A percentile compares a stretch with the other conserved stretches of the same genome.
phyloP scores from a whole-genome alignment of 2,113 vertebrate genomes.

The Dromiciops gliroides region DNA sequence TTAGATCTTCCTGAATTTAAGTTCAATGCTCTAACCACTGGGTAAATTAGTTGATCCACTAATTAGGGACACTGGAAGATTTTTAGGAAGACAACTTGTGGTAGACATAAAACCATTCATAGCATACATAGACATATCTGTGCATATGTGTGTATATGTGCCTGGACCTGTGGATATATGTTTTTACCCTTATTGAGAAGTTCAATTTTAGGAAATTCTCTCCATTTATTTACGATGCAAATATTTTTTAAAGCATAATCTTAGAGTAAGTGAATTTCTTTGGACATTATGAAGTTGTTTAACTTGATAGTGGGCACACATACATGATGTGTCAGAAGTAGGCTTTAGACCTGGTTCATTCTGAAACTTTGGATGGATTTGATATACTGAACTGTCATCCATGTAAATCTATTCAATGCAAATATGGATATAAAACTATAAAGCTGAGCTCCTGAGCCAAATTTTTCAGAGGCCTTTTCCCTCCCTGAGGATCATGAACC shows the following conservation, averaged over 20 bases:
- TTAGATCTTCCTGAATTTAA: background rate
- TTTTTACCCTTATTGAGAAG: background rate
- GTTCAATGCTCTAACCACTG: background rate
- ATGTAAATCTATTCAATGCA: background rate
- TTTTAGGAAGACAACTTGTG: background rate
- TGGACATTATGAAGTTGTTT: background rate
- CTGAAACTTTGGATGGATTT: background rate
- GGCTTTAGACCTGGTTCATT: background rate
- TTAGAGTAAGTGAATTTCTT: background rate
- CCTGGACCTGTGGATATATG: background rate
- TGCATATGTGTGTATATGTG: background rate
- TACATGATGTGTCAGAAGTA: background rate
- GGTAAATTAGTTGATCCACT: background rate
- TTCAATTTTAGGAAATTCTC: background rate
- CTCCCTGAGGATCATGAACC: background rate
- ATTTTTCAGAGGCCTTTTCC: background rate
- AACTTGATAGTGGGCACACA: background rate
- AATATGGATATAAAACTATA: background rate
- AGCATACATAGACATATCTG: background rate
- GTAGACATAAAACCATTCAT: too few relatives aligned
- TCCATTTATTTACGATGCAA: background rate
- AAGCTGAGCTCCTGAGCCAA: background rate
- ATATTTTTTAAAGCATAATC: background rate
- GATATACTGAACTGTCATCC: background rate
- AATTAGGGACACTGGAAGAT: background rate